Conservation (phyloP, 2,888 invertebrate species). For the Stratiomys singularior region DNA sequence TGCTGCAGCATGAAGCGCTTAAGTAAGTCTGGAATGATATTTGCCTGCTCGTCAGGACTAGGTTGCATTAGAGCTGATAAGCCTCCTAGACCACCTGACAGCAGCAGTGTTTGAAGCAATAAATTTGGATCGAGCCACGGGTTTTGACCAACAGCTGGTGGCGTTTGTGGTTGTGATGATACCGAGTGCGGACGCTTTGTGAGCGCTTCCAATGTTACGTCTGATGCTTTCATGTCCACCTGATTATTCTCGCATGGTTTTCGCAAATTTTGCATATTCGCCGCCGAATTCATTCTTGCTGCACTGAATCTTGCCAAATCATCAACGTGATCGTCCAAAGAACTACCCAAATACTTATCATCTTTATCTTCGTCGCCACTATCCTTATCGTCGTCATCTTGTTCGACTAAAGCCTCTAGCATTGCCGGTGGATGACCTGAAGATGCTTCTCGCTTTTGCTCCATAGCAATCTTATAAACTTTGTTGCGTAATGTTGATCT, state of each 20-base stretch:
- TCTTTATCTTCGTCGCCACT: conserved; percentile 69
- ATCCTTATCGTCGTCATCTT: conserved; percentile 67
- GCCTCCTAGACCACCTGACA: conserved; percentile 57
- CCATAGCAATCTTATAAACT: conserved; percentile 84
- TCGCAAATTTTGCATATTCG: conserved; percentile 51
- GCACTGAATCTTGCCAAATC: conserved; percentile 70
- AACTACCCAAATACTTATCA: conserved; percentile 63
- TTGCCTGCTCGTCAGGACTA: conserved; percentile 57
- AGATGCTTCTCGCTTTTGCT: conserved; percentile 73
- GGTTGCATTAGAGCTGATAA: conserved; percentile 50
- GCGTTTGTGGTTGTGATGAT: conserved; percentile 57
- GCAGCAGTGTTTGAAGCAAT: conserved; percentile 60
- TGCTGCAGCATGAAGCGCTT: conserved; percentile 59
- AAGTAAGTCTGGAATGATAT: conserved; percentile 60
- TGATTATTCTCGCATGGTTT: conserved; percentile 55
- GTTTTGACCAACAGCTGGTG: conserved; percentile 54
- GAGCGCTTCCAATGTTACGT: conserved; percentile 44
- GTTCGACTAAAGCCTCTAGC: conserved; percentile 55
- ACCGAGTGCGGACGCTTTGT: conserved; percentile 30
- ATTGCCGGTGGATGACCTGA: conserved; percentile 54
- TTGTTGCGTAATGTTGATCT: conserved; percentile 96
- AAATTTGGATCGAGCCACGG: conserved; percentile 59
- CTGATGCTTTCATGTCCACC: conserved; percentile 46
- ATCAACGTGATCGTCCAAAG: conserved; percentile 59
- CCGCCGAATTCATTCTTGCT: conserved; percentile 59